These are phyloP conservation scores for Stenotaenia linearis DNA, from an alignment of 2,888 invertebrate species.

Conservation along the genomic window DNA sequence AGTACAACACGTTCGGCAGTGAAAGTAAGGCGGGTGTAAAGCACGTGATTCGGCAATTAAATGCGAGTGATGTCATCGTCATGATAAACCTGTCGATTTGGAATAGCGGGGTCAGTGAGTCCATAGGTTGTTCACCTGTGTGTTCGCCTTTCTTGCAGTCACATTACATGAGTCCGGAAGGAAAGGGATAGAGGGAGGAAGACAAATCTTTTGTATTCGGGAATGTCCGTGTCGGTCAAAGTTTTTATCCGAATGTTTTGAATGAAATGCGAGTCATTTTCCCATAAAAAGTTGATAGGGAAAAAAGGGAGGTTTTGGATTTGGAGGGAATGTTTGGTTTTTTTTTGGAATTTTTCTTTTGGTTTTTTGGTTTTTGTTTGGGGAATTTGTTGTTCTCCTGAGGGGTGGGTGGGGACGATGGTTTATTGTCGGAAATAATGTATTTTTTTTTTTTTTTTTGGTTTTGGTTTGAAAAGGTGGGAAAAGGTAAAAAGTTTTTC, in stretches of 20 bases:
- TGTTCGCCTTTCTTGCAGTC: neutral
- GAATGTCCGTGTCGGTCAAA: constrained; percentile 1
- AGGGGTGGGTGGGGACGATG: too few species aligned
- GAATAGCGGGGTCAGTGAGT: constrained; percentile 1
- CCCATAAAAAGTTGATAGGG: neutral
- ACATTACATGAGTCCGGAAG: neutral
- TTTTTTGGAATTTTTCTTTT: neutral
- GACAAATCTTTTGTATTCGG: neutral
- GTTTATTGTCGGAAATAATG: too few species aligned
- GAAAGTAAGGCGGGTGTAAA: neutral
- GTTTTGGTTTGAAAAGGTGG: too few species aligned
- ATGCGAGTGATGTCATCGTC: neutral
- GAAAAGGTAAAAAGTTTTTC: too few species aligned
- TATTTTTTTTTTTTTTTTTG: too few species aligned
- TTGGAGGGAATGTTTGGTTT: neutral
- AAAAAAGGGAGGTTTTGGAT: neutral
- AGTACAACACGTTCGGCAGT: neutral
- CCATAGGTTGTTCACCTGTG: neutral
- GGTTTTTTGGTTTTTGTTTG: too few species aligned
- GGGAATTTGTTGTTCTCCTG: too few species aligned
- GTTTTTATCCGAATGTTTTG: neutral
- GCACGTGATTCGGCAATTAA: neutral
- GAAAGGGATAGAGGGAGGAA: neutral
- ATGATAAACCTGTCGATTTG: neutral
- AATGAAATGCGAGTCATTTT: constrained; percentile 19